Base-by-base conservation (phyloP, 2,797 vertebrate genomes). In the Notolabrus celidotus region DNA sequence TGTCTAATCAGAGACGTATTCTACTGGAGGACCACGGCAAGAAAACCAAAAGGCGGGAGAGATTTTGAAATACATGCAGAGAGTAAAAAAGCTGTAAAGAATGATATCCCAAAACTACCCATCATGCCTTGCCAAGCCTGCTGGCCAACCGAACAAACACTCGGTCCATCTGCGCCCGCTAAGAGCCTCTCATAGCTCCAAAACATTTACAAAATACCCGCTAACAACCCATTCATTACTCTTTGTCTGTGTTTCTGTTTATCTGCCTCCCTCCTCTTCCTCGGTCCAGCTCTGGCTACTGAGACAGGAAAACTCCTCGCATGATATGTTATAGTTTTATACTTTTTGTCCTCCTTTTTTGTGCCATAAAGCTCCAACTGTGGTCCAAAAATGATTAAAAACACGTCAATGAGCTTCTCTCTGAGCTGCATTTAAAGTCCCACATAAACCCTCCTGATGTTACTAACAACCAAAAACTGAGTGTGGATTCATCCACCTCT, bases 1-100 rank as follows among this genome's bases (percentile, higher is more conserved):
- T 90, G 87, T 90, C 89, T 93, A 94, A 94, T 94, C 94, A 94
- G 92, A 85, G 90, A 71, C 11, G 86, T 71, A 91, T 94, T 93
- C 91, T 93, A 67, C 90, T 92, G 88, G 85, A 92, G 78, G 46
- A 25, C 22, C 46, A 47, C 22, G 12, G 46, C 46, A 16, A 43
- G 11, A 46, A 56, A 41, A 58, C 42, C 0, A 50, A 25, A 53
- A 46, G 50, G 51, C 20, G 51, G 69, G 49, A 67, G 74, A 59
- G 51, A 60, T 55, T 74, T 42, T 56, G 61, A 60, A 76, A 69
- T 45, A 17, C 71, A 46, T 10, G 34, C 36, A 63, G 59, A 59
- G 33, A 61, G 17, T 31, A 51, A 9, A 57, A 47, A 59, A 15
- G 50, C 27, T 31, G 34, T 11, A 2, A 3, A 65, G 64, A 66